Percentiles rank a stretch among this genome's conserved stretches.
Evolutionary conservation across 2,113 vertebrate genomes (phyloP).

Genomic region (Anarrhichthys ocellatus): DNA sequence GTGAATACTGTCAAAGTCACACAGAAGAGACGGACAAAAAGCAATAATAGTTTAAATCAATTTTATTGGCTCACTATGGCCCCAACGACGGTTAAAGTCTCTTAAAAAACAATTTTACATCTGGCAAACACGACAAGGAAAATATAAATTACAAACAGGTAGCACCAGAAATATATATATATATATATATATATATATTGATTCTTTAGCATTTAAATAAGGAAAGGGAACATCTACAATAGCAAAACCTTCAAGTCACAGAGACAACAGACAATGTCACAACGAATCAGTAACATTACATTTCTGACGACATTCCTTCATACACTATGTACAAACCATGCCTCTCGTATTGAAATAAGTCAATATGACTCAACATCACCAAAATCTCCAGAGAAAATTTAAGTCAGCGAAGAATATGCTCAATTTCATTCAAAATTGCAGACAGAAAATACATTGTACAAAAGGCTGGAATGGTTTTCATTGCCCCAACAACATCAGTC

Average conservation of each 20-base stretch:
- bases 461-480: conserved; percentile 59
- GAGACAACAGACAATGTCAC: conserved; percentile 54
- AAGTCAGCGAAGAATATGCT: conserved; percentile 53
- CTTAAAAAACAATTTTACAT: conserved; percentile 67
- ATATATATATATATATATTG: conserved; percentile 26
- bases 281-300: conserved; percentile 53
- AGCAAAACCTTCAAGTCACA: conserved; percentile 50
- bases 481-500: conserved; percentile 15
- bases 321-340: conserved; percentile 67
- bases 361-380: conserved; percentile 83
- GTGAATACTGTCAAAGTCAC: background rate
- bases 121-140: conserved; percentile 67
- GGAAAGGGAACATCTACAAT: conserved; percentile 47
- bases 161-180: conserved; percentile 67
- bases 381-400: conserved; percentile 54
- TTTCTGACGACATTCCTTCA: conserved; percentile 50
- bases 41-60: conserved; percentile 46
- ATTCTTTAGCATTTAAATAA: conserved; percentile 82
- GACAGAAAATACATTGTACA: conserved; percentile 46
- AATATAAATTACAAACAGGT: conserved; percentile 79
- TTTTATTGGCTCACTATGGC: conserved; percentile 79
- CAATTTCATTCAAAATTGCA: conserved; percentile 49
- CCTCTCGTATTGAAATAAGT: conserved; percentile 69
- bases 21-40: conserved; percentile 25
- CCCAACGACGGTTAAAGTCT: conserved; percentile 60